A percentile compares a stretch with the other conserved stretches of the same genome.
Evolutionary conservation across 2,113 vertebrate species (phyloP).

Genomic region (Cynopterus brachyotis): DNA sequence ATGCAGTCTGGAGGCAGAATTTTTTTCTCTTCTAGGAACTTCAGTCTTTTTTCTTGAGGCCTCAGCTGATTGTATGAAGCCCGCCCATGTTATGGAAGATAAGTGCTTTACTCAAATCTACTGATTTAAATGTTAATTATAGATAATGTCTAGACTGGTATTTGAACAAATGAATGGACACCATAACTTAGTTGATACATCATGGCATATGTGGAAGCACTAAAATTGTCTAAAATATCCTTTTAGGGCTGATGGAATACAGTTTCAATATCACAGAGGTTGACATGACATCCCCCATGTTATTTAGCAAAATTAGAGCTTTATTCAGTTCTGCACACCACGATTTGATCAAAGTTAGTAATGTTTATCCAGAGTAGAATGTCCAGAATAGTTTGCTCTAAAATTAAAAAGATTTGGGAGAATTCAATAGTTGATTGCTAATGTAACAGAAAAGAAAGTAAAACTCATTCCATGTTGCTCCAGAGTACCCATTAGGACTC

Average conservation of each 20-base stretch:
- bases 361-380: not conserved
- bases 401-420: not conserved
- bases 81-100: not conserved
- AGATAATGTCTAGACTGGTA: not conserved
- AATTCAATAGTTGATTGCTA: not conserved
- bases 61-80: not conserved
- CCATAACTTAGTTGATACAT: not conserved
- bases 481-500: not conserved
- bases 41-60: not conserved
- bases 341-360: not conserved
- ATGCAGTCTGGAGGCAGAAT: not conserved
- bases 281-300: not conserved
- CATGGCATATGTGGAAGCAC: not conserved
- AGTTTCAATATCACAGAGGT: not conserved
- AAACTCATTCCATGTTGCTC: not conserved
- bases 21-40: not conserved
- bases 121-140: not conserved
- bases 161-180: not conserved
- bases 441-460: not conserved
- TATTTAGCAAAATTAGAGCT: not conserved
- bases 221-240: not conserved
- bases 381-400: not conserved
- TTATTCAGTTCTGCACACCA: not conserved
- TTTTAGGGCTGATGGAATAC: not conserved
- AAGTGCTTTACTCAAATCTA: not conserved